phyloP scores from a whole-genome alignment of 2,888 invertebrate genomes.

The Aleiodes leptofemur region DNA sequence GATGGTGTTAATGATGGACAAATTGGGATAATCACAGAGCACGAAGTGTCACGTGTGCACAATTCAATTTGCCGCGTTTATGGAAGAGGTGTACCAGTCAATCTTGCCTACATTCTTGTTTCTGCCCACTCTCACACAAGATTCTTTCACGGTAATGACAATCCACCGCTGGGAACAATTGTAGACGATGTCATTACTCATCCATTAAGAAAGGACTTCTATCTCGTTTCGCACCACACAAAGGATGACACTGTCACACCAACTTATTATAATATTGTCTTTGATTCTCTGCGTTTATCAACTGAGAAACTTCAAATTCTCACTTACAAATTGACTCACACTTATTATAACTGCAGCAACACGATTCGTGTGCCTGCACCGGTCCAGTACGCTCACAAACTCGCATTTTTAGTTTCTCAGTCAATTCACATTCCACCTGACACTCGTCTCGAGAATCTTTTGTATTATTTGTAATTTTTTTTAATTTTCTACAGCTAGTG shows the following conservation, averaged over 20 bases:
- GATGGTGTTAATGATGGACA: constrained; percentile 98
- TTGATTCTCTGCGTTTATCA: constrained; percentile 81
- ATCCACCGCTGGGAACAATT: constrained; percentile 91
- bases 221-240: constrained; percentile 90
- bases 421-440: constrained; percentile 83
- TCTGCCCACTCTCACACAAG: constrained; percentile 83
- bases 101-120: constrained; percentile 88
- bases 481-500: no score
- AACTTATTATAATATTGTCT: constrained; percentile 91
- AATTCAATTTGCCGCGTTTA: constrained; percentile 78
- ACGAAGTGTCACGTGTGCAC: constrained; percentile 83
- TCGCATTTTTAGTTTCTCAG: constrained; percentile 92
- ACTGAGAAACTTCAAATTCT: constrained; percentile 88
- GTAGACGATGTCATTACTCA: constrained; percentile 90
- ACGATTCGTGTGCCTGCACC: constrained; percentile 88
- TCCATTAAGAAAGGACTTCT: constrained; percentile 91
- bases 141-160: constrained; percentile 65
- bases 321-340: constrained; percentile 89
- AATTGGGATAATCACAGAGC: constrained; percentile 84
- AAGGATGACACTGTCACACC: constrained; percentile 94
- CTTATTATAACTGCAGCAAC: constrained; percentile 95
- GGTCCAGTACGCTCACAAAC: constrained; percentile 95
- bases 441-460: constrained; percentile 78
- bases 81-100: constrained; percentile 66
- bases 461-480: constrained; percentile 82